Evolutionary conservation across 1,140 invertebrate genomes (phyloP).

Genomic region (Samia ricini): DNA sequence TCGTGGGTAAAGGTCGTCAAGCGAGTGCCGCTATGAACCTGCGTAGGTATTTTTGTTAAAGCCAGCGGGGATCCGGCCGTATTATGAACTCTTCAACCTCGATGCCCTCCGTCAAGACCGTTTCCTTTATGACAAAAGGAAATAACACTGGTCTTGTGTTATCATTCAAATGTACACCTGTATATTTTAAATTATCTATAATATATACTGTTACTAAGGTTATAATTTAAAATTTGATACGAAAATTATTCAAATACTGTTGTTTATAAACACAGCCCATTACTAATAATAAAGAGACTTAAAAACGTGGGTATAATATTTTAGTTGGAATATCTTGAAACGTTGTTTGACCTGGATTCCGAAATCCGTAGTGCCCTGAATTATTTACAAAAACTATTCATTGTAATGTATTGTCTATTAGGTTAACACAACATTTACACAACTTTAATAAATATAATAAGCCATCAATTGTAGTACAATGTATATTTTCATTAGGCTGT

Average conservation of each 20-base stretch:
- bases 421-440: not conserved
- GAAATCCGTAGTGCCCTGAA: not conserved
- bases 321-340: too few species aligned
- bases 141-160: constrained; percentile 26
- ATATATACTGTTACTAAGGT: not conserved
- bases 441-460: not conserved
- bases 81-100: constrained; percentile 41
- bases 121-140: constrained; percentile 36
- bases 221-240: not conserved
- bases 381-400: not conserved
- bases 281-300: not conserved
- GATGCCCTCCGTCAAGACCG: constrained; percentile 32
- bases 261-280: not conserved
- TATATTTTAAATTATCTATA: constrained; percentile 3
- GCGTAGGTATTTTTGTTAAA: constrained; percentile 16
- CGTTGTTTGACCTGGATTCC: too few species aligned
- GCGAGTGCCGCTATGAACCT: constrained; percentile 17
- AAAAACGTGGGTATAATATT: not conserved
- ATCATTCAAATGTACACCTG: constrained; percentile 35
- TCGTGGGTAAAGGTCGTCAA: constrained; percentile 12
- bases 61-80: constrained; percentile 30
- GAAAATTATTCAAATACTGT: not conserved
- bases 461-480: not conserved
- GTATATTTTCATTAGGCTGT: not conserved
- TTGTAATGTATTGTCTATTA: not conserved